A percentile compares a stretch with the other conserved stretches of the same genome.
These are phyloP conservation scores for Oxystoma pomonae DNA, from an alignment of 2,888 invertebrate genomes.

Conservation along the genomic window DNA sequence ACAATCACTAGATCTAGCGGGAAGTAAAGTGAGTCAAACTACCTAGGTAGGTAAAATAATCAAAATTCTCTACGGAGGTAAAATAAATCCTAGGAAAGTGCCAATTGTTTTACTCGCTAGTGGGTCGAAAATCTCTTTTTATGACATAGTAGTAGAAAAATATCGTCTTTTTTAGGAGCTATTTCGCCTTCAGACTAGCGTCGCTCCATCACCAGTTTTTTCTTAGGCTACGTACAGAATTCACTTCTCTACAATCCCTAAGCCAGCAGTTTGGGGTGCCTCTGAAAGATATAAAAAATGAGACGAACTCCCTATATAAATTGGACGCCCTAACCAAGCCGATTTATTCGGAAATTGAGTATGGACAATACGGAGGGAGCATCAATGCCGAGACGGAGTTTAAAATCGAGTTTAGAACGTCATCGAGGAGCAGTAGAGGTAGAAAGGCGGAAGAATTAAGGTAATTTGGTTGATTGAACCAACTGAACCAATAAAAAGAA, in stretches of 20 bases:
- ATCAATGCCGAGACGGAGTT: conserved; percentile 44
- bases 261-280: conserved; percentile 59
- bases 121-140: too few relatives aligned
- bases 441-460: neutral
- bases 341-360: conserved; percentile 21
- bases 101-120: too few relatives aligned
- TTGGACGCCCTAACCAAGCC: conserved; percentile 42
- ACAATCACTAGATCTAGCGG: too few relatives aligned
- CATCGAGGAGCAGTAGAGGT: conserved; percentile 29
- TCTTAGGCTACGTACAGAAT: conserved; percentile 66
- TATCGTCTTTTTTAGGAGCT: conserved; percentile 57
- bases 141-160: too few relatives aligned
- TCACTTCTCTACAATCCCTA: conserved; percentile 62
- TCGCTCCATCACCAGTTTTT: conserved; percentile 77
- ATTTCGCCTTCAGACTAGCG: conserved; percentile 71
- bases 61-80: too few relatives aligned
- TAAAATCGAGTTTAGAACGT: conserved; percentile 40
- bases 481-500: too few relatives aligned
- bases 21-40: too few relatives aligned
- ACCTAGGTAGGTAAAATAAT: too few relatives aligned
- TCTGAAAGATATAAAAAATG: conserved; percentile 49
- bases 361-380: conserved; percentile 25
- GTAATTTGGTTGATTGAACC: neutral
- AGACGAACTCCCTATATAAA: conserved; percentile 46
- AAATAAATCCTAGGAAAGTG: too few relatives aligned